Evolutionary conservation across 2,113 vertebrate species (phyloP), one percentile per base, ranked within the genome.

Genomic region (Chionomys nivalis): DNA sequence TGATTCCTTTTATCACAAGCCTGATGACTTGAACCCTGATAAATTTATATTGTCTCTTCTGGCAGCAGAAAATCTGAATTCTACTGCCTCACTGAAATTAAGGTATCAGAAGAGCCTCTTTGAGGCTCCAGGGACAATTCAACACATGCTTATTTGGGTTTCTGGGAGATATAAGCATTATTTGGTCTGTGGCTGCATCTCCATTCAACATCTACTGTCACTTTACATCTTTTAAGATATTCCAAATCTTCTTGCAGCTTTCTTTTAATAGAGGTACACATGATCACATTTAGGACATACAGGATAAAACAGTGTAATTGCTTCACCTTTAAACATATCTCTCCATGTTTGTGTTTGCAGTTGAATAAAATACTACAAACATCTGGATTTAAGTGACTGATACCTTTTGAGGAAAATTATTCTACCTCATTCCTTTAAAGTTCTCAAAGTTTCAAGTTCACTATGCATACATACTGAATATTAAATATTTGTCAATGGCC

Each of bases 131-230:
- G 13, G 14, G 3, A 55, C 52, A 55, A 55, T 55, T 16, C 14
- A 55, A 16, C 52, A 55, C 52, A 16, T 55, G 52, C 3, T 55
- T 55, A 16, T 55, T 55, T 14, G 52, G 52, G 52, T 55, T 92
- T 73, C 3, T 8, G 3, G 28, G 1, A 0, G 36, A 47, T 12
- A 1, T 23, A 10, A 58, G 5, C 28, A 49, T 49, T 73, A 12
- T 9, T 63, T 90, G 28, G 1, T 39, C 21, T 58, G n/a, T 49
- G n/a, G 39, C 16, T 36, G 0, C 1, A 16, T 66, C 26, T 36
- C 19, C 58, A n/a, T 72, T 78, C 31, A 92, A 11, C 5, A 19
- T 14, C 28, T 61, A 4, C 42, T 52, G 17, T 77, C 23, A 76
- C 7, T 52, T 4, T 7, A 33, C 4, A 77, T 66, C 33, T 76